These are phyloP conservation scores for Drosophila cardini DNA, from an alignment of 1,140 invertebrate genomes.

Conservation along the genomic window DNA sequence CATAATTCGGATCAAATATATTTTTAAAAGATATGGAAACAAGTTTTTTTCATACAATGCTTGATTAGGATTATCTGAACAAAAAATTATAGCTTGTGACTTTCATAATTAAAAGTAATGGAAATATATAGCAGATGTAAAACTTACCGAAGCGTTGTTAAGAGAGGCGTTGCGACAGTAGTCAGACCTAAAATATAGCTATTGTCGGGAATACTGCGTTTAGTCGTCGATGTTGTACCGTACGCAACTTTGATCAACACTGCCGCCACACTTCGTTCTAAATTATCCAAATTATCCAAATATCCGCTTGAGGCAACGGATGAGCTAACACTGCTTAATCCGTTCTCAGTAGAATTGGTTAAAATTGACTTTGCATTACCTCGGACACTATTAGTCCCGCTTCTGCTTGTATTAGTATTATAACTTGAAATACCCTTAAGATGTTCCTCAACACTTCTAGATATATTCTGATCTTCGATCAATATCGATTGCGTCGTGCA, in stretches of 20 bases:
- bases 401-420: constrained; percentile 11
- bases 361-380: constrained; percentile 22
- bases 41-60: too few relatives aligned
- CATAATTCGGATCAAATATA: too few relatives aligned
- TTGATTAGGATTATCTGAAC: too few relatives aligned
- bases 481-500: constrained; percentile 47
- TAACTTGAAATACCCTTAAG: constrained; percentile 3
- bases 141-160: constrained; percentile 86
- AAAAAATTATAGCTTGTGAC: too few relatives aligned
- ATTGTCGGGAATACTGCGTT: constrained; percentile 88
- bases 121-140: background rate
- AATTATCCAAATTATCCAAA: constrained; percentile 82
- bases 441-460: constrained; percentile 8
- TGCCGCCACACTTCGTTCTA: constrained; percentile 88
- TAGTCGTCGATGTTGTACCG: constrained; percentile 87
- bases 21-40: too few relatives aligned
- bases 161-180: constrained; percentile 87
- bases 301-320: constrained; percentile 59
- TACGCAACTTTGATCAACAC: constrained; percentile 89
- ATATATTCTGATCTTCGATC: constrained; percentile 43
- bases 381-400: constrained; percentile 17
- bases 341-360: constrained; percentile 35
- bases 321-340: constrained; percentile 43
- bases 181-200: constrained; percentile 87
- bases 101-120: too few relatives aligned